Percentiles rank a stretch among this genome's conserved stretches.
Conservation (phyloP, 2,888 invertebrate genomes). For the Osmoderma eremita region DNA sequence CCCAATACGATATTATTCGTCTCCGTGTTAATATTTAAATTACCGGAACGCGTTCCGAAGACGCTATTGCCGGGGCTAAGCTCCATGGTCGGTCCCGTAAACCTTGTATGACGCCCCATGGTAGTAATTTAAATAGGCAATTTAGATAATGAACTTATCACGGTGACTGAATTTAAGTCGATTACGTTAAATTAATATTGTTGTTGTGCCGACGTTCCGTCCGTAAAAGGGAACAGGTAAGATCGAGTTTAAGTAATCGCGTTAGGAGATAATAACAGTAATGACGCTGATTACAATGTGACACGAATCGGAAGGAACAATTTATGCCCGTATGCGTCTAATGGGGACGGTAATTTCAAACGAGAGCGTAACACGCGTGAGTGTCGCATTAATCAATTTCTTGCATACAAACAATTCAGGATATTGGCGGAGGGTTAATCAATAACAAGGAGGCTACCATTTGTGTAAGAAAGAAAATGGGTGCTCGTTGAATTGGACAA, state of each 20-base stretch:
- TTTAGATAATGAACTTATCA: conserved; percentile 37
- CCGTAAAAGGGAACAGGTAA: conserved; percentile 21
- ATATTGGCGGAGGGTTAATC: too few relatives aligned
- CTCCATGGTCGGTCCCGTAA: neutral
- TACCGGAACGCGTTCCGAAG: conserved; percentile 9
- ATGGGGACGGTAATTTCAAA: too few relatives aligned
- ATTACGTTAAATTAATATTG: conserved; percentile 31
- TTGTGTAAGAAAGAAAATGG: too few relatives aligned
- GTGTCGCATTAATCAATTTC: neutral
- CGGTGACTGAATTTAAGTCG: conserved; percentile 37
- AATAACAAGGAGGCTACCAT: too few relatives aligned
- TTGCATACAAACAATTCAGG: neutral
- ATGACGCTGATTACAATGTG: conserved; percentile 11
- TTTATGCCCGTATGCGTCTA: neutral
- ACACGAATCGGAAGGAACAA: conserved; percentile 5
- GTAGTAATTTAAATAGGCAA: conserved; percentile 33
- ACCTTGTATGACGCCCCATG: conserved; percentile 8
- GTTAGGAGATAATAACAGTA: conserved; percentile 18
- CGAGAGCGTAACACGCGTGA: neutral
- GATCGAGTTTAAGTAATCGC: conserved; percentile 23
- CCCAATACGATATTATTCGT: conserved; percentile 15
- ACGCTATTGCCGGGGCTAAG: neutral
- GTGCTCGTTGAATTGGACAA: too few relatives aligned
- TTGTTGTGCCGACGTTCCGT: conserved; percentile 18
- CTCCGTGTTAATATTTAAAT: conserved; percentile 27